Conservation (phyloP, 2,113 vertebrate genomes). For the Myxocyprinus asiaticus region DNA sequence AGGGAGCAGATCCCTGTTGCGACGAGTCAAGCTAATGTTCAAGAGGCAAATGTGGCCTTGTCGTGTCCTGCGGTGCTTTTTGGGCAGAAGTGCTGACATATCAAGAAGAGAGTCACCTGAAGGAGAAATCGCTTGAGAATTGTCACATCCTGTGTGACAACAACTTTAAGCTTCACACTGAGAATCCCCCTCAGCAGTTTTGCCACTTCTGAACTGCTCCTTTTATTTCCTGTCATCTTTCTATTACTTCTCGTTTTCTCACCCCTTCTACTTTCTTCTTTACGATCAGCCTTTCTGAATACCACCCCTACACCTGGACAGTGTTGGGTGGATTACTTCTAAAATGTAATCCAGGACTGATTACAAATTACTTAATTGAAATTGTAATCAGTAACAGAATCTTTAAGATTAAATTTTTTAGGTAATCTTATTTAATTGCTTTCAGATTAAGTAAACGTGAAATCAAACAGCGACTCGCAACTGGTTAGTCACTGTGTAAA, state of each 20-base stretch:
- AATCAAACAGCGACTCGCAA: too few relatives aligned
- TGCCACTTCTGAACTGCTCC: background rate
- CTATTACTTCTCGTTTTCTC: background rate
- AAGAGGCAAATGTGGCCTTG: slow-evolving; percentile 29
- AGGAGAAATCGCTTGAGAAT: slow-evolving; percentile 8
- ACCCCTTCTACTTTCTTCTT: background rate
- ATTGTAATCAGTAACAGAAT: too few relatives aligned
- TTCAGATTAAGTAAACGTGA: too few relatives aligned
- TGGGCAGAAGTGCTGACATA: slow-evolving; percentile 34
- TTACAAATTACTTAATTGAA: too few relatives aligned
- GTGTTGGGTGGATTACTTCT: too few relatives aligned
- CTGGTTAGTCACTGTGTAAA: too few relatives aligned
- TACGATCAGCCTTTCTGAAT: slow-evolving; percentile 4
- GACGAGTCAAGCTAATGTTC: slow-evolving; percentile 20
- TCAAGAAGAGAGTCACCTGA: slow-evolving; percentile 25
- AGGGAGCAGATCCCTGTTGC: slow-evolving; percentile 20
- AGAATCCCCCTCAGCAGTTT: background rate
- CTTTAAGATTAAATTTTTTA: too few relatives aligned
- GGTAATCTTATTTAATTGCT: too few relatives aligned
- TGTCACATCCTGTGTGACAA: slow-evolving; percentile 9
- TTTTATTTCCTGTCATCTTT: background rate
- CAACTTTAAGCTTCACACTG: slow-evolving; percentile 16
- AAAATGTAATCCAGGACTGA: too few relatives aligned
- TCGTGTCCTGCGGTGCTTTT: slow-evolving; percentile 52
- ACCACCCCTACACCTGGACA: background rate